Evolutionary conservation across 2,113 vertebrate genomes (phyloP).

Genomic region (Halcyon malimbica): DNA sequence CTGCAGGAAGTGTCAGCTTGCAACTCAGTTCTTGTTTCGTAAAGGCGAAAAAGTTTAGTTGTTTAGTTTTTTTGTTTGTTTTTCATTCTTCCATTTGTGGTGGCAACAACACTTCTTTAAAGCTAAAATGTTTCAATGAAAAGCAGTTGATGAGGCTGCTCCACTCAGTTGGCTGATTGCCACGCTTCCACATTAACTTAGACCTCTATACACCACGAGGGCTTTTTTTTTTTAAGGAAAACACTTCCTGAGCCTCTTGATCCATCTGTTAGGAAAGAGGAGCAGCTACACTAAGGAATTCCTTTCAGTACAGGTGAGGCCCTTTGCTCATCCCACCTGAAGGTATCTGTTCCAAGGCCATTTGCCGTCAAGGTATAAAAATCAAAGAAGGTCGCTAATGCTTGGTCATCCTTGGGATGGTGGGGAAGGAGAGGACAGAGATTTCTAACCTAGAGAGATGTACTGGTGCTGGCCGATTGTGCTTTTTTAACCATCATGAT

Average conservation of each 20-base stretch:
- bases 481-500: not conserved
- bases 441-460: not conserved
- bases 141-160: not conserved
- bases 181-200: accelerated
- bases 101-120: not conserved
- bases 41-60: not conserved
- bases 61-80: not conserved
- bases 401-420: not conserved
- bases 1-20: not conserved
- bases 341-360: not conserved
- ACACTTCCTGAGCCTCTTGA: not conserved
- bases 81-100: not conserved
- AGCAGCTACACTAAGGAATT: not conserved
- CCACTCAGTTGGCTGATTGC: not conserved
- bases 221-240: not conserved
- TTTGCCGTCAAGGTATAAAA: not conserved
- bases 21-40: not conserved
- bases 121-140: not conserved
- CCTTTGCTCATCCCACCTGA: not conserved
- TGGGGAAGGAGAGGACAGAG: not conserved
- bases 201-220: not conserved
- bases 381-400: not conserved
- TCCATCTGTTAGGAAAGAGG: not conserved
- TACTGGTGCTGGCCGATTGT: not conserved
- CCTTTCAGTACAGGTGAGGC: not conserved